Conservation (phyloP, 1,140 invertebrate genomes). For the Aphaenogaster rudis region DNA sequence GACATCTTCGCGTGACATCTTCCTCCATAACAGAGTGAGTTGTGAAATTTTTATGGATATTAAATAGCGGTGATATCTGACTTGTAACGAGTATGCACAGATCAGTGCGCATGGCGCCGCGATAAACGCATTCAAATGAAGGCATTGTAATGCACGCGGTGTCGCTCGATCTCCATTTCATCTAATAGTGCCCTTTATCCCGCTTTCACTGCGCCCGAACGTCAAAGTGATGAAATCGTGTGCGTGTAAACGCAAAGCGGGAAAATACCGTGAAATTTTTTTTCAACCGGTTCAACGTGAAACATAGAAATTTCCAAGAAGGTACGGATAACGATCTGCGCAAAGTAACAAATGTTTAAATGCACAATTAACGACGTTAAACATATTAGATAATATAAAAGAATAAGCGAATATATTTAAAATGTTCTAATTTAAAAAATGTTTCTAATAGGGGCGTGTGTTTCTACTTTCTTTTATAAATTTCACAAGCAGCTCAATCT, state of each 20-base stretch:
- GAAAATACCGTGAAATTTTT: slow-evolving; percentile 11
- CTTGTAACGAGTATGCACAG: slow-evolving; percentile 25
- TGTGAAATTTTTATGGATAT: slow-evolving; percentile 30
- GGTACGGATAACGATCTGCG: background rate
- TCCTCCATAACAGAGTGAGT: background rate
- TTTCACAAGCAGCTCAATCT: background rate
- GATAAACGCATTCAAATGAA: slow-evolving; percentile 41
- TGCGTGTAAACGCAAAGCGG: background rate
- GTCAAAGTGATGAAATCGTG: background rate
- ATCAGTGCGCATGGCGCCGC: slow-evolving; percentile 9
- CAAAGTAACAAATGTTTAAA: slow-evolving; percentile 12
- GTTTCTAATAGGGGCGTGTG: too few relatives aligned
- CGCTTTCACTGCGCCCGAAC: slow-evolving; percentile 28
- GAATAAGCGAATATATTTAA: background rate
- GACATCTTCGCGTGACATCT: background rate
- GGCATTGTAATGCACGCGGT: slow-evolving; percentile 23
- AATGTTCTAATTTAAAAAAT: background rate
- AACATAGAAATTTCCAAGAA: background rate
- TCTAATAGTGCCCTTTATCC: slow-evolving; percentile 44
- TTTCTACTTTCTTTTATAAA: slow-evolving; percentile 13
- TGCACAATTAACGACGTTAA: background rate
- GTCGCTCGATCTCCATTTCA: background rate
- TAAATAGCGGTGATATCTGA: slow-evolving; percentile 18
- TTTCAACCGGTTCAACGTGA: background rate
- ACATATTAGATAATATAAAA: background rate